These are phyloP conservation scores for Bradysia coprophila DNA, from an alignment of 1,140 invertebrate species.

Conservation along the genomic window DNA sequence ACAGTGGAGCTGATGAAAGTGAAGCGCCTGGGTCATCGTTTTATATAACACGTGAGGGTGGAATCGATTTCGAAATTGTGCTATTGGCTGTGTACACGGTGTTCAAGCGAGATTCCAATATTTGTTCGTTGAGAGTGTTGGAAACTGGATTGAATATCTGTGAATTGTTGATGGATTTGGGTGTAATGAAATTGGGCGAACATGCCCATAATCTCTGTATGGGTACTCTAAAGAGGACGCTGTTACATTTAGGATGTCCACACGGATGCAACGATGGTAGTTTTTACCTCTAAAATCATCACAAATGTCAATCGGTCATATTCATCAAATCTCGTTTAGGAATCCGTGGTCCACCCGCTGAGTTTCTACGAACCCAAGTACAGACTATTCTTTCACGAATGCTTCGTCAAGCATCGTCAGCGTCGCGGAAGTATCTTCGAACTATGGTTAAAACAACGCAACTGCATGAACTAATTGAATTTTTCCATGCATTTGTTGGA, in stretches of 20 bases:
- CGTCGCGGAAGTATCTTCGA: slow-evolving; percentile 62
- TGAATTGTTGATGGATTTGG: slow-evolving; percentile 75
- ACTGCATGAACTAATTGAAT: slow-evolving; percentile 71
- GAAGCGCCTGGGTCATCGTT: slow-evolving; percentile 76
- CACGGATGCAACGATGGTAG: slow-evolving; percentile 50
- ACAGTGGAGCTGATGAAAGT: slow-evolving; percentile 53
- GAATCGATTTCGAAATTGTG: slow-evolving; percentile 80
- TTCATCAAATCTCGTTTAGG: slow-evolving; percentile 23
- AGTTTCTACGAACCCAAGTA: slow-evolving; percentile 74
- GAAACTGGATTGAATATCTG: slow-evolving; percentile 79
- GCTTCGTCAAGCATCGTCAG: slow-evolving; percentile 40
- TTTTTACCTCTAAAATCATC: too few species aligned
- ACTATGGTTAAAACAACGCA: slow-evolving; percentile 58
- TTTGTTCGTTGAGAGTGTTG: slow-evolving; percentile 65
- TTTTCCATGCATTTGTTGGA: slow-evolving; percentile 87
- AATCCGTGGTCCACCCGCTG: slow-evolving; percentile 70
- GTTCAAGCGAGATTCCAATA: slow-evolving; percentile 48
- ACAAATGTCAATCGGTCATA: too few species aligned
- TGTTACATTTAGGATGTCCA: slow-evolving; percentile 79
- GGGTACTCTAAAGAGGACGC: slow-evolving; percentile 40
- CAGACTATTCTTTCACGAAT: slow-evolving; percentile 65
- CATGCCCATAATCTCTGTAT: slow-evolving; percentile 28
- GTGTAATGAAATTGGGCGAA: slow-evolving; percentile 47
- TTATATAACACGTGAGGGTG: slow-evolving; percentile 90
- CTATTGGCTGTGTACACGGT: slow-evolving; percentile 76